These are phyloP conservation scores for Psettodes erumei DNA, from an alignment of 2,113 vertebrate species.

Conservation along the genomic window DNA sequence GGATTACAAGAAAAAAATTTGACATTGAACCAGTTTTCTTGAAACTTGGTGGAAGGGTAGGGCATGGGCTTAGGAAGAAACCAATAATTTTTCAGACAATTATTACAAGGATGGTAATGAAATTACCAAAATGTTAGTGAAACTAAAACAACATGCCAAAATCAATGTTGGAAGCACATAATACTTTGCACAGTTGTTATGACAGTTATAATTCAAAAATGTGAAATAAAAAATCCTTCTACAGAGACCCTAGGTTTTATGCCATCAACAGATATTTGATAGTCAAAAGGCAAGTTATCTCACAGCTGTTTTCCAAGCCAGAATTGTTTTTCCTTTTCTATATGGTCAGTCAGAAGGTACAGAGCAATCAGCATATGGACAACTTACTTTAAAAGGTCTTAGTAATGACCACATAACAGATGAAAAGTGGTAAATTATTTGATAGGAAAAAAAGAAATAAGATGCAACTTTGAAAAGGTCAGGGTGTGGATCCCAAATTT, in stretches of 20 bases:
- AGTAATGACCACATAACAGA: background rate
- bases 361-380: background rate
- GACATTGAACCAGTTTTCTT: too few species aligned
- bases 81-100: too few species aligned
- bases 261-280: background rate
- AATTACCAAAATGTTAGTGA: background rate
- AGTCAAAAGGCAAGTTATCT: conserved; percentile 27
- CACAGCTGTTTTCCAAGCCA: conserved; percentile 32
- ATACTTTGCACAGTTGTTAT: too few species aligned
- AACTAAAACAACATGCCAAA: background rate
- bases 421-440: background rate
- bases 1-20: too few species aligned
- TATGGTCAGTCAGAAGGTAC: background rate
- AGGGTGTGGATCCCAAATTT: conserved; percentile 1
- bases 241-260: background rate
- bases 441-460: background rate
- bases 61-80: too few species aligned
- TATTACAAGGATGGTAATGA: too few species aligned
- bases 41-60: too few species aligned
- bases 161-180: background rate
- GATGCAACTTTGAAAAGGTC: conserved; percentile 47
- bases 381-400: conserved; percentile 43
- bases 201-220: too few species aligned
- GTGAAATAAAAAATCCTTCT: background rate
- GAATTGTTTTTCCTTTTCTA: conserved; percentile 9